Conservation (phyloP, 2,113 vertebrate genomes). For the Sylvia atricapilla region DNA sequence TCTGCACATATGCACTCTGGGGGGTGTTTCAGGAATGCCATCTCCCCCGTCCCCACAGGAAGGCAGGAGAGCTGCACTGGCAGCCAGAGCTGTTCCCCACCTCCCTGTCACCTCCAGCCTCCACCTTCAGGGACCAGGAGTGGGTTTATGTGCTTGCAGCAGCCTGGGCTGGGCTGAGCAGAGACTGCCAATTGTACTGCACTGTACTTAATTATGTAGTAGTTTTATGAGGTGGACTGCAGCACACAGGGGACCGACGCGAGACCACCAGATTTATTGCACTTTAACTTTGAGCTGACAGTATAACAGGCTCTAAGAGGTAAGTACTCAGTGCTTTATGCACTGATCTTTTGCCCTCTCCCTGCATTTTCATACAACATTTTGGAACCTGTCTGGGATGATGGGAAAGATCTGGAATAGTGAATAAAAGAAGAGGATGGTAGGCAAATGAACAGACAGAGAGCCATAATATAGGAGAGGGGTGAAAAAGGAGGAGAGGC, state of each 20-base stretch:
- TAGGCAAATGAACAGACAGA: not conserved
- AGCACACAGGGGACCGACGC: constrained; percentile 58
- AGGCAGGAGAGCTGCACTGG: not conserved
- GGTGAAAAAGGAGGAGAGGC: not conserved
- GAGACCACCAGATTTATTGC: constrained; percentile 72
- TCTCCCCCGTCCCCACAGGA: not conserved
- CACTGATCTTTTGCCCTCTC: constrained; percentile 55
- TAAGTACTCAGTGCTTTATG: constrained; percentile 60
- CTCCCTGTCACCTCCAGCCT: constrained; percentile 13
- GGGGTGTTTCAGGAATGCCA: accelerated
- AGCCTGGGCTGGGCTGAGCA: constrained; percentile 52
- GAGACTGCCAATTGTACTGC: constrained; percentile 61
- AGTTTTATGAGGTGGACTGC: constrained; percentile 77
- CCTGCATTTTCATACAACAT: not conserved
- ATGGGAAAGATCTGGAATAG: not conserved
- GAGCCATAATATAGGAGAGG: not conserved
- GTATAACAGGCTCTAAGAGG: constrained; percentile 63
- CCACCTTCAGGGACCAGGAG: not conserved
- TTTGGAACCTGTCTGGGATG: not conserved
- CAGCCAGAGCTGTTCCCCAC: not conserved
- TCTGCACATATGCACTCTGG: not conserved
- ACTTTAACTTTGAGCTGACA: constrained; percentile 69
- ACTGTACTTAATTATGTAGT: constrained; percentile 74
- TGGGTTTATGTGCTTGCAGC: not conserved
- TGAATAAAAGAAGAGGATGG: not conserved